Evolutionary conservation across 2,888 invertebrate genomes (phyloP).

Genomic region (Amblyjoppa proteus): DNA sequence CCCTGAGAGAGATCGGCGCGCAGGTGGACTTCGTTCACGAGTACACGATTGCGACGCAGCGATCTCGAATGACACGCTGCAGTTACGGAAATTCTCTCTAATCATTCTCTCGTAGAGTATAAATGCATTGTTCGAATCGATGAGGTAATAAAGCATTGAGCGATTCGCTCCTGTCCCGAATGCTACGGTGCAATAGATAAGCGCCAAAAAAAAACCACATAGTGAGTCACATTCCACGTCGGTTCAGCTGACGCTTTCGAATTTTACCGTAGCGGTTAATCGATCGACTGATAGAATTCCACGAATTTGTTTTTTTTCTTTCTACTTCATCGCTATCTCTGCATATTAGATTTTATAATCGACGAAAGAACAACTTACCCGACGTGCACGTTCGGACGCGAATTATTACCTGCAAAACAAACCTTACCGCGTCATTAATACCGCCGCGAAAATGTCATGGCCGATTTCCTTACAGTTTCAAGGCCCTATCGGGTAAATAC

Average conservation of each 20-base stretch:
- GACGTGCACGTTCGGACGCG: neutral
- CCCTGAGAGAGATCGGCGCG: slow-evolving; percentile 55
- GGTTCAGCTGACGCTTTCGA: slow-evolving; percentile 38
- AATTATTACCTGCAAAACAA: slow-evolving; percentile 42
- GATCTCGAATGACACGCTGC: neutral
- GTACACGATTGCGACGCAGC: slow-evolving; percentile 16
- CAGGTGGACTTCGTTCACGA: slow-evolving; percentile 49
- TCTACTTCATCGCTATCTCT: neutral
- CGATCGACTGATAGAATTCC: neutral
- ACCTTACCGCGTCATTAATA: slow-evolving; percentile 46
- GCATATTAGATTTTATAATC: slow-evolving; percentile 41
- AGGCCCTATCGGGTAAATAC: slow-evolving; percentile 74
- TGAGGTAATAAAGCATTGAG: neutral
- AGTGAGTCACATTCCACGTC: slow-evolving; percentile 31
- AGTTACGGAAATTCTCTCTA: neutral
- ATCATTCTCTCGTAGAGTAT: neutral
- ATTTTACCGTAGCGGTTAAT: slow-evolving; percentile 33
- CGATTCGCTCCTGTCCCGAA: neutral
- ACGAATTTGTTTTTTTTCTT: neutral
- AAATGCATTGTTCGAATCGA: neutral
- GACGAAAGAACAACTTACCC: neutral
- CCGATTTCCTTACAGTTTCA: slow-evolving; percentile 74
- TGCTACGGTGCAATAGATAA: neutral
- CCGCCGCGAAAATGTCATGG: slow-evolving; percentile 73
- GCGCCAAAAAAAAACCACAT: slow-evolving; percentile 4